Evolutionary conservation across 2,113 vertebrate species (phyloP).

Genomic region (Tylochromis polylepis): DNA sequence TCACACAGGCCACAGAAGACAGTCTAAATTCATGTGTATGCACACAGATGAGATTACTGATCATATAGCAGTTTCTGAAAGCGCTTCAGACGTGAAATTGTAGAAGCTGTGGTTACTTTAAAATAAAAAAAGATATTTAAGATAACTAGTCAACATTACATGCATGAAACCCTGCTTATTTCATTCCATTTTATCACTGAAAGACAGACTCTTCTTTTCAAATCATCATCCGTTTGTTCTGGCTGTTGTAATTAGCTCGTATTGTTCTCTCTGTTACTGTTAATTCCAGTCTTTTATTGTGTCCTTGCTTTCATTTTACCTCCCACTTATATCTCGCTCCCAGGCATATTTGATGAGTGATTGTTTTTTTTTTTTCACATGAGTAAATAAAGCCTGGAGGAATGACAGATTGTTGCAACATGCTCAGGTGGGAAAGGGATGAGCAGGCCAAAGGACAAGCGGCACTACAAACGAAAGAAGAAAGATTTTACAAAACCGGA

Average conservation of each 20-base stretch:
- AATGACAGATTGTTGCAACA: conserved; percentile 34
- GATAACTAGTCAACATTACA: neutral
- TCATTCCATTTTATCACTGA: conserved; percentile 32
- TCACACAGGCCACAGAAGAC: neutral
- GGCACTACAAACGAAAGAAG: neutral
- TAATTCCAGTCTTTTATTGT: conserved; percentile 39
- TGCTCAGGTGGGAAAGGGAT: conserved; percentile 25
- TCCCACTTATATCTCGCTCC: conserved; percentile 47
- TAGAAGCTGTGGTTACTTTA: neutral
- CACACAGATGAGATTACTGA: neutral
- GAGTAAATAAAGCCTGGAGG: conserved; percentile 51
- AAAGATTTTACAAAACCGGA: neutral
- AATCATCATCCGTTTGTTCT: conserved; percentile 38
- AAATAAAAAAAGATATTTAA: conserved; percentile 17
- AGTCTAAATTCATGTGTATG: neutral
- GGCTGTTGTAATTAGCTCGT: conserved; percentile 47
- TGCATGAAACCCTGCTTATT: neutral
- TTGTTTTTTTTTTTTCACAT: conserved; percentile 46
- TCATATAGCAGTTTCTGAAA: neutral
- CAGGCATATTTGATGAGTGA: conserved; percentile 59
- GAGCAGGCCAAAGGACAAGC: conserved; percentile 18
- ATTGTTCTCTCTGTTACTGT: conserved; percentile 47
- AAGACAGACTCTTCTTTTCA: conserved; percentile 29
- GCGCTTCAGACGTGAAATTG: neutral
- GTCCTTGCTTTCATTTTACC: conserved; percentile 49